phyloP scores from a whole-genome alignment of 2,797 vertebrate genomes.

The Heliangelus exortis region DNA sequence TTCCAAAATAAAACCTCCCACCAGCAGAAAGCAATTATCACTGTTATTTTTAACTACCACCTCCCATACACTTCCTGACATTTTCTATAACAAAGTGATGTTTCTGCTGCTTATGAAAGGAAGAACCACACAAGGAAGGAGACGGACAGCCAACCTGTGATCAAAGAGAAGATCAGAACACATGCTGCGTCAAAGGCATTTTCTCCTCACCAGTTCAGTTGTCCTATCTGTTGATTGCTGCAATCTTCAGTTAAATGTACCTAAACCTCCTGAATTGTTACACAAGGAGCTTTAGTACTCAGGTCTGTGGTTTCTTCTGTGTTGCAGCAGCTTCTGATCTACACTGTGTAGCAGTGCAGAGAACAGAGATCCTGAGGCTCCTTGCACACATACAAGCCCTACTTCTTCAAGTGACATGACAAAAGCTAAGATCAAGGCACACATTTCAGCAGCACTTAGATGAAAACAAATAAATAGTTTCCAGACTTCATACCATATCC shows the following conservation, averaged over 20 bases:
- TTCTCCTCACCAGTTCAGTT: not conserved
- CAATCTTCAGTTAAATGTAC: not conserved
- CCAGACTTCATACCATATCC: not conserved
- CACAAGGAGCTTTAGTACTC: not conserved
- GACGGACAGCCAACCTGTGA: not conserved
- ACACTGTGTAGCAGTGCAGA: accelerated
- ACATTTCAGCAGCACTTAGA: not conserved
- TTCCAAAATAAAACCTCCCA: constrained; percentile 62
- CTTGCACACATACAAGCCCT: not conserved
- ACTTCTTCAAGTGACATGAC: not conserved
- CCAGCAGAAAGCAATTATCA: constrained; percentile 62
- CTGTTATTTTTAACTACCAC: constrained; percentile 58
- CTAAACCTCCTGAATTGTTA: not conserved
- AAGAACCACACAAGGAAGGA: not conserved
- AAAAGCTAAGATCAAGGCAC: not conserved
- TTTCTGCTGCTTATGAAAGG: constrained; percentile 21
- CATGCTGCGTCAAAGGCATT: not conserved
- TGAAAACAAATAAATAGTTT: not conserved
- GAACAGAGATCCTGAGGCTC: not conserved
- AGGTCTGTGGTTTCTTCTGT: not conserved
- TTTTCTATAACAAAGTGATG: constrained; percentile 26
- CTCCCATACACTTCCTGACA: constrained; percentile 46
- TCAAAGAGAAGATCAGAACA: not conserved
- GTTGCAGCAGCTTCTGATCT: not conserved
- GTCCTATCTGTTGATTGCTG: not conserved